Evolutionary conservation across 2,113 vertebrate species (phyloP).

Genomic region (Channa maculata): DNA sequence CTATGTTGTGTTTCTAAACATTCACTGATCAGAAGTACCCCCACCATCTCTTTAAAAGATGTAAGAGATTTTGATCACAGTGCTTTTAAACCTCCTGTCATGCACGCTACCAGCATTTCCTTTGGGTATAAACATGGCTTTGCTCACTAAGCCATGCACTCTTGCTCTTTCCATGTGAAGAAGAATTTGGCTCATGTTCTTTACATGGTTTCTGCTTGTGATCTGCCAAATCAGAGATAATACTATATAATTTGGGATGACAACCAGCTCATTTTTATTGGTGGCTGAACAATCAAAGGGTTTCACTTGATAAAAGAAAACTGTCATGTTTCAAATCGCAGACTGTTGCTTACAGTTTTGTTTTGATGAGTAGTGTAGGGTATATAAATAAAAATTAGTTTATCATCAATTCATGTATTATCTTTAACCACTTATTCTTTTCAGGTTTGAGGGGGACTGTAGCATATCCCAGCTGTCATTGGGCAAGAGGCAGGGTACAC

Average conservation of each 20-base stretch:
- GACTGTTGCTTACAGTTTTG: neutral
- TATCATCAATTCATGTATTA: too few species aligned
- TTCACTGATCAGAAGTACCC: slow-evolving; percentile 48
- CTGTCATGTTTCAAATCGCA: slow-evolving; percentile 10
- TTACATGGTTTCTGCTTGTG: slow-evolving; percentile 55
- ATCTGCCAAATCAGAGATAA: slow-evolving; percentile 65
- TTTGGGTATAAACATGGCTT: slow-evolving; percentile 68
- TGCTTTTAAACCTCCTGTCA: slow-evolving; percentile 63
- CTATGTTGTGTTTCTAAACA: slow-evolving; percentile 41
- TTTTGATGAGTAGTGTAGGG: neutral
- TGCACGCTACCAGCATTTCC: slow-evolving; percentile 55
- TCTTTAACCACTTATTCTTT: too few species aligned
- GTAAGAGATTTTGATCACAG: slow-evolving; percentile 69
- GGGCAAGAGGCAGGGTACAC: too few species aligned
- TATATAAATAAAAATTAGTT: slow-evolving; percentile 6
- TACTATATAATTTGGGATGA: slow-evolving; percentile 64
- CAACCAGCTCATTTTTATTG: slow-evolving; percentile 44
- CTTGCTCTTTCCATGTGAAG: slow-evolving; percentile 63
- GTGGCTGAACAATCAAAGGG: slow-evolving; percentile 49
- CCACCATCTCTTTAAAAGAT: slow-evolving; percentile 31
- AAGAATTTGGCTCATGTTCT: slow-evolving; percentile 63
- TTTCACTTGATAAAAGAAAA: slow-evolving; percentile 57
- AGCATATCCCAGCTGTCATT: too few species aligned
- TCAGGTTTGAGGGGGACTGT: too few species aligned
- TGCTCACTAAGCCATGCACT: slow-evolving; percentile 49